A percentile compares a stretch with the other conserved stretches of the same genome.
Conservation (phyloP, 2,888 invertebrate species). For the Lasioglossum malachurum region DNA sequence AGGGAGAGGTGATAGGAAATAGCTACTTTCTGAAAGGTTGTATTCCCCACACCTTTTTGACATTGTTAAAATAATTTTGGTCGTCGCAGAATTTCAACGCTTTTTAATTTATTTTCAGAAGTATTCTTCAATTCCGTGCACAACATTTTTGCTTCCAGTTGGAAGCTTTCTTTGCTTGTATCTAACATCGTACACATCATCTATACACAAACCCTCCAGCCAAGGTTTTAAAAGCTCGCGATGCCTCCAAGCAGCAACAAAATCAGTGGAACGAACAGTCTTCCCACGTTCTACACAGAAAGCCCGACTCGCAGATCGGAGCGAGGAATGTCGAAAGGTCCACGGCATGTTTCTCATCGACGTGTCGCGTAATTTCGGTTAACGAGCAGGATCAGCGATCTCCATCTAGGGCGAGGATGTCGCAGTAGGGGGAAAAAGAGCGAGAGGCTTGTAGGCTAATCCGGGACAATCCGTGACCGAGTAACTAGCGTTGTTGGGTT, state of each 20-base stretch:
- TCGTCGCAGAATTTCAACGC: too few relatives aligned
- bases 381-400: constrained; percentile 57
- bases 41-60: too few relatives aligned
- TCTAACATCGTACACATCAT: not conserved
- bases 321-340: constrained; percentile 18
- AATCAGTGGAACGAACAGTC: not conserved
- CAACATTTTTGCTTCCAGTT: not conserved
- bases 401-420: constrained; percentile 1
- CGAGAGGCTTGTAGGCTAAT: constrained; percentile 49
- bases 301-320: not conserved
- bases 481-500: constrained; percentile 49
- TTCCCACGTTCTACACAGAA: not conserved
- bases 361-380: constrained; percentile 65
- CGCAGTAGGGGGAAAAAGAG: not conserved
- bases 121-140: too few relatives aligned
- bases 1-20: not conserved
- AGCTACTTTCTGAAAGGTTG: too few relatives aligned
- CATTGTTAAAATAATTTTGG: too few relatives aligned
- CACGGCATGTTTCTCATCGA: constrained; percentile 40
- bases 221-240: not conserved
- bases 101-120: too few relatives aligned
- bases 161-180: not conserved
- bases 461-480: constrained; percentile 60
- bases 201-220: not conserved
- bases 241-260: not conserved